A percentile compares a stretch with the other conserved stretches of the same genome.
These are phyloP conservation scores for Rotaria magnacalcarata DNA, from an alignment of 2,888 invertebrate species.

Conservation along the genomic window DNA sequence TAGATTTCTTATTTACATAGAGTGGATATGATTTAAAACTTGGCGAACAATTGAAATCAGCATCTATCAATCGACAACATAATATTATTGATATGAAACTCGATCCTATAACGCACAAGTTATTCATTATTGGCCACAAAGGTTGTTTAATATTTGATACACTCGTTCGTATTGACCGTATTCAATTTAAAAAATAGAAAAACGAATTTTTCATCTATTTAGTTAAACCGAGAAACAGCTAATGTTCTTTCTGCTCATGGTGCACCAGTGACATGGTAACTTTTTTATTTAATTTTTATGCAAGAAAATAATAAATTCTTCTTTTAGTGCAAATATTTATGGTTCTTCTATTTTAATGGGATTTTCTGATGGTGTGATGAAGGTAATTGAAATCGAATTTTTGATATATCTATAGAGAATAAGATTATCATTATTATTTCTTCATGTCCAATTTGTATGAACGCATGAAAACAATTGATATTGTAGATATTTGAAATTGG, in stretches of 20 bases:
- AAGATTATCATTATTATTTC: no score
- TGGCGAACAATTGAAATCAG: background rate
- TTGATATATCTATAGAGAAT: no score
- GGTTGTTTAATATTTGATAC: background rate
- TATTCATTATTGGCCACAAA: background rate
- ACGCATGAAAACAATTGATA: no score
- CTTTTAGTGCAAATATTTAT: background rate
- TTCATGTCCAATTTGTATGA: no score
- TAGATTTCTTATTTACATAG: background rate
- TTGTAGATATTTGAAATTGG: background rate
- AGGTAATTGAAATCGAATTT: background rate
- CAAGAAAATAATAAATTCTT: no score
- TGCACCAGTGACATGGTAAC: background rate
- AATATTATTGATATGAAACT: constrained; percentile 35
- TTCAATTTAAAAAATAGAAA: background rate
- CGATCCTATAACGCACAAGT: background rate
- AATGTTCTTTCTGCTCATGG: background rate
- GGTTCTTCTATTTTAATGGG: background rate
- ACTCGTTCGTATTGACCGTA: background rate
- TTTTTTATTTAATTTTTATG: no score
- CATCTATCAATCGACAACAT: constrained; percentile 11
- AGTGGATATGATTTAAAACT: constrained; percentile 12
- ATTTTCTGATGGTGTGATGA: background rate
- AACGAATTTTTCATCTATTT: background rate
- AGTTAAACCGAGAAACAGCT: background rate